A percentile compares a stretch with the other conserved stretches of the same genome.
Evolutionary conservation across 2,113 vertebrate species (phyloP).

Genomic region (Platichthys flesus): DNA sequence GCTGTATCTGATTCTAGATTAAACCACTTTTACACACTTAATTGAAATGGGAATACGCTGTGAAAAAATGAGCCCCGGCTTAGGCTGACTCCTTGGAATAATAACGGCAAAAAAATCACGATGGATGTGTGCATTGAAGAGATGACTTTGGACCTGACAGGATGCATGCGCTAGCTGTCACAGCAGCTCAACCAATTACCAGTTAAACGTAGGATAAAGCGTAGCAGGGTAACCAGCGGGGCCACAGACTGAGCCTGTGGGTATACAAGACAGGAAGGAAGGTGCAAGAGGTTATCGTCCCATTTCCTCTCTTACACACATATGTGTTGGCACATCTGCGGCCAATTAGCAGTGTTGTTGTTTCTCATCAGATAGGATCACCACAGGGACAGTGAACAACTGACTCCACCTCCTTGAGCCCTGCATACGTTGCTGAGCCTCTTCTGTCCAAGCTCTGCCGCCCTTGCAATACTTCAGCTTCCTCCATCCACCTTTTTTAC

Average conservation of each 20-base stretch:
- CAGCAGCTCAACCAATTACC: conserved; percentile 56
- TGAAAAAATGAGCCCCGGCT: conserved; percentile 39
- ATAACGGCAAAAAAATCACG: conserved; percentile 28
- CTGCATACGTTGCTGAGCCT: conserved; percentile 16
- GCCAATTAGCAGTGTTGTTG: conserved; percentile 43
- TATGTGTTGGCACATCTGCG: conserved; percentile 41
- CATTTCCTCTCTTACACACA: conserved; percentile 38
- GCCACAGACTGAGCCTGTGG: conserved; percentile 31
- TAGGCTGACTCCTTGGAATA: not conserved
- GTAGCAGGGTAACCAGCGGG: conserved; percentile 39
- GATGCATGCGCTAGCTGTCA: conserved; percentile 18
- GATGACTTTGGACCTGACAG: conserved; percentile 27
- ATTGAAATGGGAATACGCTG: conserved; percentile 59
- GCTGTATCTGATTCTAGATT: conserved; percentile 63
- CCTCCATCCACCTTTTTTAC: conserved; percentile 50
- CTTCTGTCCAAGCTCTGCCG: conserved; percentile 20
- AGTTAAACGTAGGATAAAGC: conserved; percentile 33
- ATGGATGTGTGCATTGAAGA: conserved; percentile 23
- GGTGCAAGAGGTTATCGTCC: conserved; percentile 24
- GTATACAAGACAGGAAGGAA: conserved; percentile 18
- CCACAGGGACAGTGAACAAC: conserved; percentile 30
- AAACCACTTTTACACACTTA: conserved; percentile 55
- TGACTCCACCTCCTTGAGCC: conserved; percentile 31
- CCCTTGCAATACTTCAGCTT: conserved; percentile 20
- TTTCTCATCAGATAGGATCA: conserved; percentile 45